phyloP scores from a whole-genome alignment of 2,888 invertebrate genomes.

The Platyscelio sp. region DNA sequence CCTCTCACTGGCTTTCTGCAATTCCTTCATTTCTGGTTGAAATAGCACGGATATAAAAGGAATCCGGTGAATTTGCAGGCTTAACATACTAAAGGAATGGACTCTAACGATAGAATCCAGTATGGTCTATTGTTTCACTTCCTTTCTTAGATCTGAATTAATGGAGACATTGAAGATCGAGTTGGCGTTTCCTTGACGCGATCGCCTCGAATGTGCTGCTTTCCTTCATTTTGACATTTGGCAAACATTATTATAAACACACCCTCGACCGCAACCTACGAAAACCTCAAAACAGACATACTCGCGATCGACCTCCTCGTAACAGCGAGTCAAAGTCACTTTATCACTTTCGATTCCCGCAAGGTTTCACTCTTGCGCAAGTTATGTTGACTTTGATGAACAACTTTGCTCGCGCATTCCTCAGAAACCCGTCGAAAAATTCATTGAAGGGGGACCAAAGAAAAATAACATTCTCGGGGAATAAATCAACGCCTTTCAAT shows the following conservation, averaged over 20 bases:
- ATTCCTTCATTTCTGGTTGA: slow-evolving; percentile 70
- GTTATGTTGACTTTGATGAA: slow-evolving; percentile 63
- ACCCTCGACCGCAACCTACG: neutral
- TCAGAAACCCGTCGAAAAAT: slow-evolving; percentile 35
- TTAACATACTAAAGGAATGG: slow-evolving; percentile 66
- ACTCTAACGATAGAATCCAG: slow-evolving; percentile 63
- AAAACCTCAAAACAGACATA: slow-evolving; percentile 18
- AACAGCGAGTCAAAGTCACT: slow-evolving; percentile 56
- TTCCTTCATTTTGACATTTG: too few relatives aligned
- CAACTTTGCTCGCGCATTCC: slow-evolving; percentile 32
- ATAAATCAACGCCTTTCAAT: neutral
- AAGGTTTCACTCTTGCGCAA: slow-evolving; percentile 55
- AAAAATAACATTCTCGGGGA: slow-evolving; percentile 20
- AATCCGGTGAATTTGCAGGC: slow-evolving; percentile 70
- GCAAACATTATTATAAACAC: neutral
- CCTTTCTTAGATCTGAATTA: slow-evolving; percentile 60
- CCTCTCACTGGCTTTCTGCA: slow-evolving; percentile 59
- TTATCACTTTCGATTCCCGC: slow-evolving; percentile 68
- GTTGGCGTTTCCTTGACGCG: neutral
- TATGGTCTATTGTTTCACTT: slow-evolving; percentile 67
- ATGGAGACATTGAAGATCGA: slow-evolving; percentile 45
- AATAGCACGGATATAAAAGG: slow-evolving; percentile 69
- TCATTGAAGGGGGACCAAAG: slow-evolving; percentile 12
- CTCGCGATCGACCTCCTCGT: slow-evolving; percentile 54
- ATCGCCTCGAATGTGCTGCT: too few relatives aligned